These are phyloP conservation scores for Hyperoplus lanceolatus DNA, from an alignment of 2,797 vertebrate genomes.

Conservation along the genomic window DNA sequence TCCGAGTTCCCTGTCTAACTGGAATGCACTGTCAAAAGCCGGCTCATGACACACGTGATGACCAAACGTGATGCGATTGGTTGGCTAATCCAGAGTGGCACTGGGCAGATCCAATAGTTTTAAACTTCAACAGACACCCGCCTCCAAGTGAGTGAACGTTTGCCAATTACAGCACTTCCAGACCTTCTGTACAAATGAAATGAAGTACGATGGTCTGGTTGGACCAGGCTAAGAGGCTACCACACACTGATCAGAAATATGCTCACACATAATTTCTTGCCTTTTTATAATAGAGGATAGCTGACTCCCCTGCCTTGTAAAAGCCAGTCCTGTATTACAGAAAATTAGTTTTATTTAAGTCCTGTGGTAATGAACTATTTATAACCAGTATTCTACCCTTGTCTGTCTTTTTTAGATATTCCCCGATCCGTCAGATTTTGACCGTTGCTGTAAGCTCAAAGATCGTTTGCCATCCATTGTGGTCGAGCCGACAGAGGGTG, in stretches of 20 bases:
- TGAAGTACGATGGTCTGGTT: too few species aligned
- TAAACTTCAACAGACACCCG: too few species aligned
- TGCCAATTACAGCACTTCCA: too few species aligned
- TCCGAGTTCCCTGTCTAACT: too few species aligned
- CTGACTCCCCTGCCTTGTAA: neutral
- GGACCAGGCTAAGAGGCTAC: too few species aligned
- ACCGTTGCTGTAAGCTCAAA: constrained; percentile 97
- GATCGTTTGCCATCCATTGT: constrained; percentile 97
- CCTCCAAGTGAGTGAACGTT: too few species aligned
- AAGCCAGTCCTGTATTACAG: neutral
- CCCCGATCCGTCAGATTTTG: constrained; percentile 95
- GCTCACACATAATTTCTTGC: constrained; percentile 17
- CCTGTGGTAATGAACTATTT: constrained; percentile 1
- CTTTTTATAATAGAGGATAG: neutral
- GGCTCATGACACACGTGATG: too few species aligned
- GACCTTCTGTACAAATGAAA: too few species aligned
- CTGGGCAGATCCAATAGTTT: too few species aligned
- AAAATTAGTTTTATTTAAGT: neutral
- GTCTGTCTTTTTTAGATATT: constrained; percentile 90
- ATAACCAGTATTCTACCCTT: neutral
- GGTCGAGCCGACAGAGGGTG: constrained; percentile 95
- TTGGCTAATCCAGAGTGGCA: too few species aligned
- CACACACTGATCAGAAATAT: constrained; percentile 32
- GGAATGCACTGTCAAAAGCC: too few species aligned
- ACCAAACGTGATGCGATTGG: too few species aligned